Base-by-base conservation (phyloP, 2,888 invertebrate genomes). In the Trachelus tabidus region DNA sequence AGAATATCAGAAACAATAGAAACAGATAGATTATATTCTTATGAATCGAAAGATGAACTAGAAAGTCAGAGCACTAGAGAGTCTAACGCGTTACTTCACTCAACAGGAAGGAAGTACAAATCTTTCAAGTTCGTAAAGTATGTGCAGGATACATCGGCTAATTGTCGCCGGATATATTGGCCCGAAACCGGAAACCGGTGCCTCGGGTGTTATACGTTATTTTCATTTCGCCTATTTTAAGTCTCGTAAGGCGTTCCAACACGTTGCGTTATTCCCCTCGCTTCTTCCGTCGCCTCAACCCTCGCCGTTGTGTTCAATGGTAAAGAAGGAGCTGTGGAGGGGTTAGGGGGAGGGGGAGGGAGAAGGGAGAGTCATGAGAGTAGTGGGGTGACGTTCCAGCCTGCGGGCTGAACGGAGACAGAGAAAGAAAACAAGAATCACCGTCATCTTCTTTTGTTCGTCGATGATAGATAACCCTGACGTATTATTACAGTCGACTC, bases 391-490 rank as follows among this genome's bases (percentile, higher is more conserved):
- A 56, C 1, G 40, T 56, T 56, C 40, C 6, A 56, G 40, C 23
- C 6, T 56, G 40, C 15, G 40, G 40, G 6, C 23, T 23, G 40
- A 15, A 56, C 40, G 23, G 15, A 23, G 40, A 15, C 11, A 34
- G 35, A 35, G 68, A 73, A 75, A 68, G 68, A 73, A 69, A 35
- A 34, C 4, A 31, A 69, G 71, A 71, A 71, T 31, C 31, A 4
- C 71, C 31, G 71, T 31, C 75, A 56, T 73, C 75, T 31, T 71
- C 56, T 68, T 76, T 78, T 78, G 78, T 78, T 75, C 78, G 75
- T 78, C 75, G 78, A 78, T 78, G 78, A 78, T 75, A 73, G 78
- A 78, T 78, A 78, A 75, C 73, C 73, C 56, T 34, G 34, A 40
- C 68, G 75, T 78, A 76, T 78, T 75, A 75, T 78, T 73, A 37